A percentile compares a stretch with the other conserved stretches of the same genome.
These are phyloP conservation scores for Myanophis thanlyinensis DNA, from an alignment of 2,113 vertebrate genomes.

Conservation along the genomic window DNA sequence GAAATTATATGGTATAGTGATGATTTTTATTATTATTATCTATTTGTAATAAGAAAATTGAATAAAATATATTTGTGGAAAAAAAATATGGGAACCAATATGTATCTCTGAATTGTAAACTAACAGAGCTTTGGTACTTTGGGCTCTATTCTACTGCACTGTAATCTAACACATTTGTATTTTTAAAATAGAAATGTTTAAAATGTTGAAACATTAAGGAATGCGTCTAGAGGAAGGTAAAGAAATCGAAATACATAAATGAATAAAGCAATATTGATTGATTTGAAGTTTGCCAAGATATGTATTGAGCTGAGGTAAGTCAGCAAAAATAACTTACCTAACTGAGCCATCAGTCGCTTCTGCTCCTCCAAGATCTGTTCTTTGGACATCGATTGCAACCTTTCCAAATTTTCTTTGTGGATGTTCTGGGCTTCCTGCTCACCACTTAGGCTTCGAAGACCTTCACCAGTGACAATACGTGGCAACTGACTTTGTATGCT, in stretches of 20 bases:
- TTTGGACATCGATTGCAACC: slow-evolving; percentile 77
- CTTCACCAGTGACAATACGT: slow-evolving; percentile 82
- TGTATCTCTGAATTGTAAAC: neutral
- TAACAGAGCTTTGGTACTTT: neutral
- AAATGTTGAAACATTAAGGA: no score
- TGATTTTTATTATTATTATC: no score
- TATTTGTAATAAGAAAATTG: no score
- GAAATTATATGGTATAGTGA: no score
- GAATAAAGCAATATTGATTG: neutral
- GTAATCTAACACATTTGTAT: neutral
- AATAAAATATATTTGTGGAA: no score
- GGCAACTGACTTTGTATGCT: slow-evolving; percentile 38
- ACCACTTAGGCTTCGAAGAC: slow-evolving; percentile 70
- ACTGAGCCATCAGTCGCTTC: slow-evolving; percentile 78
- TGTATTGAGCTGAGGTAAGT: neutral
- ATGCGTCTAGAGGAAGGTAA: neutral
- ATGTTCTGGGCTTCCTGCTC: slow-evolving; percentile 81
- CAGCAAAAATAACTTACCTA: slow-evolving; percentile 75
- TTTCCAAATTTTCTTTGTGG: slow-evolving; percentile 85
- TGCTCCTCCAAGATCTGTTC: slow-evolving; percentile 87
- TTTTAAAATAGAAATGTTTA: no score
- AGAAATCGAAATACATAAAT: neutral
- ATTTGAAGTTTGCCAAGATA: neutral
- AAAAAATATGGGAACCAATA: neutral
- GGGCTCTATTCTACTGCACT: neutral